A percentile compares a stretch with the other conserved stretches of the same genome.
These are phyloP conservation scores for Mormyrus hasselquistii DNA, from an alignment of 2,797 vertebrate genomes.

Conservation along the genomic window DNA sequence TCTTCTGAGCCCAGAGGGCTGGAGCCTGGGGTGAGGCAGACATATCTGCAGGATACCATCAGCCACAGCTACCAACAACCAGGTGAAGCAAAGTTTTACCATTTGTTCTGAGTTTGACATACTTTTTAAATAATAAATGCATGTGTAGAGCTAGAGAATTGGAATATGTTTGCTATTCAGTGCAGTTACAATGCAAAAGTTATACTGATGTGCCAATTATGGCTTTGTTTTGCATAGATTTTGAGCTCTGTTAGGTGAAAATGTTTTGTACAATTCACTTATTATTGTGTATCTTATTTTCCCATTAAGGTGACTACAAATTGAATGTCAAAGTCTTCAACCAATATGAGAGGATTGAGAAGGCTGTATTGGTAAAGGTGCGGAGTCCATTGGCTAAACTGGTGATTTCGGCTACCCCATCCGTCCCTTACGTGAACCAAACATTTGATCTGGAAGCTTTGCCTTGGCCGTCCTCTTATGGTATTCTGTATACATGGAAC, in stretches of 20 bases:
- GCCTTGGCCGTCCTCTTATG: conserved; percentile 40
- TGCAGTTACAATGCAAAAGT: neutral
- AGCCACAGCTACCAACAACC: conserved; percentile 52
- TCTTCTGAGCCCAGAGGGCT: conserved; percentile 40
- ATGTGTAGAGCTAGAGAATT: neutral
- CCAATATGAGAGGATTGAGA: conserved; percentile 39
- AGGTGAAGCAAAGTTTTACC: conserved; percentile 48
- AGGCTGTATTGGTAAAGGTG: conserved; percentile 39
- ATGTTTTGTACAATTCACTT: neutral
- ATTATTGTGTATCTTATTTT: conserved; percentile 18
- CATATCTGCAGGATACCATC: conserved; percentile 49
- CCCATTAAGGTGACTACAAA: conserved; percentile 52
- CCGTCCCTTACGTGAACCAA: conserved; percentile 39
- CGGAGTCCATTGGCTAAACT: conserved; percentile 47
- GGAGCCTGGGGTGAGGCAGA: conserved; percentile 38
- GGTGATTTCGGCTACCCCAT: conserved; percentile 39
- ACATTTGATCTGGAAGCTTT: conserved; percentile 49
- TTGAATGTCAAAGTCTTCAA: conserved; percentile 55
- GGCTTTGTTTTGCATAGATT: neutral
- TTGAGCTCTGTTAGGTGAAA: neutral
- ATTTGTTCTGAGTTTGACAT: neutral
- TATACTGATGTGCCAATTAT: neutral
- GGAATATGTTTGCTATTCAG: neutral
- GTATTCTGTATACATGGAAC: conserved; percentile 55
- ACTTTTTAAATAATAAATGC: conserved; percentile 10